Base-by-base conservation (phyloP, 2,797 vertebrate species). In the Dallia pectoralis region DNA sequence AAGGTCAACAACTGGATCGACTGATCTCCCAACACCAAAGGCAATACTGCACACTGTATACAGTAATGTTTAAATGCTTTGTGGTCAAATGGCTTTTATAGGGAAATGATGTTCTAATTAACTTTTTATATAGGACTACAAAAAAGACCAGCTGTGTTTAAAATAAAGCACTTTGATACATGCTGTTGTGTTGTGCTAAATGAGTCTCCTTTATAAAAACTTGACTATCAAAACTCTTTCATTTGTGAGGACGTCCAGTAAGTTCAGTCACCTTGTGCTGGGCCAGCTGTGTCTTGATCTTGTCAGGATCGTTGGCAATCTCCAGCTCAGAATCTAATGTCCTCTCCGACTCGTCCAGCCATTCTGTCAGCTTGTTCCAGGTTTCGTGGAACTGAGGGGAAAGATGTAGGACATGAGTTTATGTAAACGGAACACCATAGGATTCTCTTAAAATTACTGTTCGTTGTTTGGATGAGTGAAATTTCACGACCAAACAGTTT, bases 231-330 rank as follows among this genome's bases (percentile, higher is more conserved):
- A 51, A 72, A 62, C 44, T 67, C 64, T 75, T 76, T 75, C 30
- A 68, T 65, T 73, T 53, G 71, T 25, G 30, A 36, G 4, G 2
- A 3, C 65, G 61, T 69, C 74, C 48, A 2, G 27, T 90, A 84
- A 99, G 65, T 69, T 74, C 48, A 1, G 22, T 90, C 84, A 99
- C 98, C 96, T 99, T 99, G 90, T 99, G 98, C 86, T 96, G 95
- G 3, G 87, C 73, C 19, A 99, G 93, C 80, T 99, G 98, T 32
- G 80, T 93, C 92, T 99, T 99, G 90, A 99, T 97, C 92, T 95
- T 99, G 86, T 97, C 97, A 15, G 97, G 98, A 78, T 99, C 98
- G 47, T 99, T 99, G 81, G 98, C 96, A 49, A 99, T 98, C 93
- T 99, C 98, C 88, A 98, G 94, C 74, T 99, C 97, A 0, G 96